phyloP scores from a whole-genome alignment of 2,113 vertebrate species.

The Mormoops blainvillei region DNA sequence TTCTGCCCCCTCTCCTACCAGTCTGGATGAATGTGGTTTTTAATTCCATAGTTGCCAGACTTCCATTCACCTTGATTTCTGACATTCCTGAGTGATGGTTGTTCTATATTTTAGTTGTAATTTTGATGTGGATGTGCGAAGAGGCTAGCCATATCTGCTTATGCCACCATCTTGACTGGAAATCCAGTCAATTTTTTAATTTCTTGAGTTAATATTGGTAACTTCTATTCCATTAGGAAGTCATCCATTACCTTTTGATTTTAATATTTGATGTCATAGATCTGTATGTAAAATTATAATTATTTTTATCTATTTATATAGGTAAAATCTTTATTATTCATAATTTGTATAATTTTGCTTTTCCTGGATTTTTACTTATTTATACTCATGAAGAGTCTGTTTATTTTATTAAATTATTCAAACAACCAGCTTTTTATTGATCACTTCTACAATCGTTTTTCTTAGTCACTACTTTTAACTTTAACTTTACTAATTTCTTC shows the following conservation, averaged over 20 bases:
- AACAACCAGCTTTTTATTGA: slow-evolving; percentile 6
- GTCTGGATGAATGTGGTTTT: too few relatives aligned
- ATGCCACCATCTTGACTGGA: too few relatives aligned
- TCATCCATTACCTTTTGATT: slow-evolving; percentile 5
- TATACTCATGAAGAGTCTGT: not conserved
- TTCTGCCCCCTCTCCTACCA: too few relatives aligned
- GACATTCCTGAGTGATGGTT: too few relatives aligned
- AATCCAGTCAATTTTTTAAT: not conserved
- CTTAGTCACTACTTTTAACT: slow-evolving; percentile 21
- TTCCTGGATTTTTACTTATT: not conserved
- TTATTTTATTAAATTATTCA: slow-evolving; percentile 10
- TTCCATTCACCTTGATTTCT: too few relatives aligned
- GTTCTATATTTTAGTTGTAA: too few relatives aligned
- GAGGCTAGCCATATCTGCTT: not conserved
- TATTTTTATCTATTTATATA: slow-evolving; percentile 28
- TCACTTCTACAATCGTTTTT: not conserved
- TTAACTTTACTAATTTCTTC: not conserved
- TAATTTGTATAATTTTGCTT: not conserved
- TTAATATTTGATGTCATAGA: not conserved
- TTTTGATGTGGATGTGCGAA: too few relatives aligned
- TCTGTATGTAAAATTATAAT: not conserved
- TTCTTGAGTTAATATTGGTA: slow-evolving; percentile 20
- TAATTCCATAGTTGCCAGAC: too few relatives aligned
- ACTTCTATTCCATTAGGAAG: not conserved
- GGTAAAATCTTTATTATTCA: not conserved